Evolutionary conservation across 2,113 vertebrate species (phyloP), one percentile per base, ranked within the genome.

Genomic region (Gallinago jamesoni): DNA sequence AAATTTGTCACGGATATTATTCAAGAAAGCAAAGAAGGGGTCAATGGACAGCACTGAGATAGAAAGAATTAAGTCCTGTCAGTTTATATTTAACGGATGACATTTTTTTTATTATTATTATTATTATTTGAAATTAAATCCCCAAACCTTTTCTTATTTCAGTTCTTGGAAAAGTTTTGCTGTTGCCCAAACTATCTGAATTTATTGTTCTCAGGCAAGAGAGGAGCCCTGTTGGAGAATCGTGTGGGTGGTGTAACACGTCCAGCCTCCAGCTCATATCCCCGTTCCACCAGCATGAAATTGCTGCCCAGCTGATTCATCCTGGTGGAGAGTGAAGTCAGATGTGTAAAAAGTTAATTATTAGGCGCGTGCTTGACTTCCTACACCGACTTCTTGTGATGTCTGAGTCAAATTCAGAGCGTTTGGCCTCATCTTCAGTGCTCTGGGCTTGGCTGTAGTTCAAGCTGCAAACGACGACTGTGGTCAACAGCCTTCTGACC

Each of bases 181-280:
- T 77, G n/a, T 28, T 91, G 95, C 95, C 90, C 90, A 89, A 80
- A 53, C 41, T 48, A 43, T 79, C 79, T 92, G 84, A 97, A 70
- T 83, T 85, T 83, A 72, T 94, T 91, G 86, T 75, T 97, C 75
- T 94, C 28, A 48, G 92, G 90, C 89, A 74, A 87, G 85, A 91
- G 68, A 80, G 63, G 79, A 86, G 23, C 86, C 76, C 19, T 75
- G 25, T 19, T n/a, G 35, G 19, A 62, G 52, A 80, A 39, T 12
- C 22, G 30, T 48, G 9, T 78, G 75, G 47, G 47, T 57, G 30
- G 39, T 14, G 12, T 80, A 67, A 70, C 31, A 50, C 76, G 77
- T 92, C n/a, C 53, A 64, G 62, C 56, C 74, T 80, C 11, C 3
- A 52, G 48, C 64, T 91, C 45, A 27, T 63, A 43, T 43, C 10